phyloP scores from a whole-genome alignment of 2,113 vertebrate species.

The Scatophagus argus region DNA sequence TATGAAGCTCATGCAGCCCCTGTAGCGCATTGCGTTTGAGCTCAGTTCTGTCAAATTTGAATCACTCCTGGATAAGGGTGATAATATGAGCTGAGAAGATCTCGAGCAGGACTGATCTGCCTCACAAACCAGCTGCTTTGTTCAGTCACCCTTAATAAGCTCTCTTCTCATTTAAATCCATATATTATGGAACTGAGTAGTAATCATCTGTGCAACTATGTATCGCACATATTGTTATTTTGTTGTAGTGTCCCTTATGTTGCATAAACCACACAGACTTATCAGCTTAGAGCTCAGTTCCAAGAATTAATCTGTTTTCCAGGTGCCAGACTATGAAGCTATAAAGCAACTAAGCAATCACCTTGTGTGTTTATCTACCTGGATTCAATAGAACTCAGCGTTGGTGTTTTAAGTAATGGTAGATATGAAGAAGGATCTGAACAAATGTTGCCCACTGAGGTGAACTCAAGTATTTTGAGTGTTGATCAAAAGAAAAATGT shows the following conservation, averaged over 20 bases:
- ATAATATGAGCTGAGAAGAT: neutral
- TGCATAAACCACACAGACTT: constrained; percentile 34
- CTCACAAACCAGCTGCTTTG: neutral
- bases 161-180: neutral
- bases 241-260: neutral
- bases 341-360: constrained; percentile 14
- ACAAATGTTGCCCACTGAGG: neutral
- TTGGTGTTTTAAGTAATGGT: neutral
- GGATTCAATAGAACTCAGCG: neutral
- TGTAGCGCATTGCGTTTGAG: neutral
- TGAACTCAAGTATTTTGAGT: neutral
- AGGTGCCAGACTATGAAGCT: constrained; percentile 22
- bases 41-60: constrained; percentile 11
- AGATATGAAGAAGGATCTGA: neutral
- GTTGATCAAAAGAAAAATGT: neutral
- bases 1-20: neutral
- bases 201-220: neutral
- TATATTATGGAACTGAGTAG: neutral
- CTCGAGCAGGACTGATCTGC: neutral
- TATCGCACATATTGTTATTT: constrained; percentile 7
- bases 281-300: constrained; percentile 52
- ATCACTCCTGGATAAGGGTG: neutral
- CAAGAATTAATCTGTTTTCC: constrained; percentile 44
- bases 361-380: neutral
- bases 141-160: neutral